A percentile compares a stretch with the other conserved stretches of the same genome.
These are phyloP conservation scores for Drosophila prostipennis DNA, from an alignment of 2,888 invertebrate genomes.

Conservation along the genomic window DNA sequence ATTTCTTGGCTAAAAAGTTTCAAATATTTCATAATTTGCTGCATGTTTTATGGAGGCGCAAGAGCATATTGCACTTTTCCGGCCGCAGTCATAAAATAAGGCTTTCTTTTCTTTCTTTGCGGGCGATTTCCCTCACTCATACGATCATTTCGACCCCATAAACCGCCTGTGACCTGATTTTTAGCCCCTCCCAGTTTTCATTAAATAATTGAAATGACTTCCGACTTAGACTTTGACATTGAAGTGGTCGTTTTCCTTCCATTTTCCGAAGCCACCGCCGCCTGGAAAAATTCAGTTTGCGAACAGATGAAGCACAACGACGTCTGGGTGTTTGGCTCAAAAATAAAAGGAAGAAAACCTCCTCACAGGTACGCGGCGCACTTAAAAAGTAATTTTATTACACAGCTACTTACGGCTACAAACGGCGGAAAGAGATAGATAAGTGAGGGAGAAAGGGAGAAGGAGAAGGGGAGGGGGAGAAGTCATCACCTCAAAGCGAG, in stretches of 20 bases:
- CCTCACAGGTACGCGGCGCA: constrained; percentile 65
- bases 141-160: constrained; percentile 4
- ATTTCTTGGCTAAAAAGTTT: constrained; percentile 58
- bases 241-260: constrained; percentile 6
- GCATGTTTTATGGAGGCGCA: constrained; percentile 66
- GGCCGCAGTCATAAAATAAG: constrained; percentile 20
- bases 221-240: constrained; percentile 70
- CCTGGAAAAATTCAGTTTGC: constrained; percentile 4
- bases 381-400: constrained; percentile 80
- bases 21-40: constrained; percentile 78
- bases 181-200: constrained; percentile 20
- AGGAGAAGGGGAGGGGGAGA: neutral
- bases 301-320: constrained; percentile 33
- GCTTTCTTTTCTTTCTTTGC: neutral
- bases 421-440: neutral
- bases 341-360: neutral
- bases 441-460: neutral
- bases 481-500: constrained; percentile 21
- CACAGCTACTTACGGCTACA: constrained; percentile 69
- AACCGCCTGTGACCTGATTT: constrained; percentile 4
- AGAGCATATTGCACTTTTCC: constrained; percentile 63
- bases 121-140: constrained; percentile 31
- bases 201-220: constrained; percentile 77
- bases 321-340: neutral
- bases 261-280: neutral